Percentiles rank a stretch among this genome's conserved stretches.
Conservation (phyloP, 2,113 vertebrate species). For the Macquaria ambigua region DNA sequence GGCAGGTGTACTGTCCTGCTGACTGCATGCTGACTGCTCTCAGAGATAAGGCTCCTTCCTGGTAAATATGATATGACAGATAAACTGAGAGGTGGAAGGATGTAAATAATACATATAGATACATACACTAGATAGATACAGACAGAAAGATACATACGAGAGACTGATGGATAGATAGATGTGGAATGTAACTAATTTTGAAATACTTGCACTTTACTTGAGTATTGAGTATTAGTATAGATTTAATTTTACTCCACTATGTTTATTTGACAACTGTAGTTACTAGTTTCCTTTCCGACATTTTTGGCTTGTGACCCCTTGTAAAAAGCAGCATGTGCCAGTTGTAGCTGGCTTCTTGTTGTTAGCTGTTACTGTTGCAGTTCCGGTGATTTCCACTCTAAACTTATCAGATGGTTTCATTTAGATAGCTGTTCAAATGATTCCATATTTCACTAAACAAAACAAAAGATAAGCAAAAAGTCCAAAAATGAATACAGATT, state of each 20-base stretch:
- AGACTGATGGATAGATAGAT: neutral
- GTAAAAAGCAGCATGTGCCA: neutral
- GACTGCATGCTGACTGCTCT: conserved; percentile 79
- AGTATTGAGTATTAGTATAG: neutral
- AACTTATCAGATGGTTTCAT: neutral
- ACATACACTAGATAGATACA: neutral
- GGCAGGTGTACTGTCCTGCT: conserved; percentile 90
- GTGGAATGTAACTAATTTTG: neutral
- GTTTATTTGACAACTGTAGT: neutral
- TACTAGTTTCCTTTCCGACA: too few species aligned
- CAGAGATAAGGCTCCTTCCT: conserved; percentile 88
- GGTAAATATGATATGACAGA: conserved; percentile 50
- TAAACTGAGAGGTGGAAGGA: neutral
- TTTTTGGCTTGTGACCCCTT: neutral
- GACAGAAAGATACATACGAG: neutral
- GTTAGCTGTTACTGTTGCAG: neutral
- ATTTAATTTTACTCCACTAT: too few species aligned
- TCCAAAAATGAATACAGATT: neutral
- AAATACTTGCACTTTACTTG: neutral
- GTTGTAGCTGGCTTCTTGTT: neutral
- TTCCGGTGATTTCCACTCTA: neutral
- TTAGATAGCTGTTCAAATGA: neutral
- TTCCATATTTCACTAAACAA: neutral
- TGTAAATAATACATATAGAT: neutral
- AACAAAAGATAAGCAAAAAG: neutral